These are phyloP conservation scores for Prosapia bicincta DNA, from an alignment of 2,888 invertebrate species.

Conservation along the genomic window DNA sequence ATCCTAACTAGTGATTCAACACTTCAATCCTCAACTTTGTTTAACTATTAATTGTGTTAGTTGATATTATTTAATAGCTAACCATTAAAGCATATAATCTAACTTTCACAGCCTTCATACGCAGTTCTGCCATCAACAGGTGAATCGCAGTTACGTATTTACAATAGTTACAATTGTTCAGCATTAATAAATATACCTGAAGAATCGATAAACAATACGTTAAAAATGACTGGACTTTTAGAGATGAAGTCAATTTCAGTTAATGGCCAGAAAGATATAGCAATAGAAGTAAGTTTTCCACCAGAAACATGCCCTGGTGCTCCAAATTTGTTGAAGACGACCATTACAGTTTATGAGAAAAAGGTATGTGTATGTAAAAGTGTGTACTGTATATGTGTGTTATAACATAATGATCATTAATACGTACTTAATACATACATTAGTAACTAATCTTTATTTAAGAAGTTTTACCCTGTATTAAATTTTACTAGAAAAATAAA, in stretches of 20 bases:
- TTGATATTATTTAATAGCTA: no score
- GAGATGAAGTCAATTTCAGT: conserved; percentile 11
- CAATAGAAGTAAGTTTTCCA: neutral
- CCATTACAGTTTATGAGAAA: neutral
- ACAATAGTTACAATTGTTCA: conserved; percentile 37
- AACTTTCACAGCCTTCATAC: conserved; percentile 39
- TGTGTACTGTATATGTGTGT: no score
- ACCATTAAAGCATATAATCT: no score
- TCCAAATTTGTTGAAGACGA: neutral
- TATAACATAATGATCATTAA: no score
- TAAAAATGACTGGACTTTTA: conserved; percentile 5
- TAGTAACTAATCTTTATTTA: no score
- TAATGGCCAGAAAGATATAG: neutral
- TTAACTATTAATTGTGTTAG: no score
- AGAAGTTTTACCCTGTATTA: no score
- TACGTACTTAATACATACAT: no score
- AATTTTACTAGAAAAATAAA: no score
- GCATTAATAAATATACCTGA: conserved; percentile 10
- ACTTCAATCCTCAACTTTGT: no score
- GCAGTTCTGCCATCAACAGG: conserved; percentile 37
- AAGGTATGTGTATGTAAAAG: no score
- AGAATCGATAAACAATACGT: neutral
- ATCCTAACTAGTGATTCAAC: no score
- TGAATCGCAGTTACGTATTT: conserved; percentile 39
- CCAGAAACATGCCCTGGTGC: neutral